Conservation (phyloP, 1,140 invertebrate genomes). For the Littorina saxatilis region DNA sequence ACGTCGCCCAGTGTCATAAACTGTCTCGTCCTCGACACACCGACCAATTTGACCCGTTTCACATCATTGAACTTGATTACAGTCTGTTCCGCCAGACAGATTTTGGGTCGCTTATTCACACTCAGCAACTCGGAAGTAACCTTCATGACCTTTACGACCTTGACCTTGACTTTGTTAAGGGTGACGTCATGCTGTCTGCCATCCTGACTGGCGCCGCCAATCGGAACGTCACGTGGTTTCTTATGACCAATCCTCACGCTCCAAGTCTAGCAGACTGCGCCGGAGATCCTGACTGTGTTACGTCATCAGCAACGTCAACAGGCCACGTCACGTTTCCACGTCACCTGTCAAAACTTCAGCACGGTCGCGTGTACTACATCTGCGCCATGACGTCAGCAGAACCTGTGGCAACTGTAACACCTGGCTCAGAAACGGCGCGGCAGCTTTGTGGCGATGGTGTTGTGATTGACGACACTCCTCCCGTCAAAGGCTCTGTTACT, state of each 20-base stretch:
- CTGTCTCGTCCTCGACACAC: not conserved
- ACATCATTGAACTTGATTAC: constrained; percentile 29
- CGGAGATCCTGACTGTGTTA: not conserved
- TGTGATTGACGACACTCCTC: constrained; percentile 47
- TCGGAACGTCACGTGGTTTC: constrained; percentile 44
- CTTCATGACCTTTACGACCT: constrained; percentile 31
- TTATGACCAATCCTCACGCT: constrained; percentile 29
- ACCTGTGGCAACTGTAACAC: too few species aligned
- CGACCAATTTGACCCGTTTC: not conserved
- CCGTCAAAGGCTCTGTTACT: constrained; percentile 41
- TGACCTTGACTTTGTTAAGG: constrained; percentile 42
- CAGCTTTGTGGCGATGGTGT: constrained; percentile 52
- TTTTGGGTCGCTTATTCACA: not conserved
- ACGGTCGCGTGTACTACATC: constrained; percentile 1
- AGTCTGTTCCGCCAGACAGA: not conserved
- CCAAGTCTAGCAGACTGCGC: constrained; percentile 1
- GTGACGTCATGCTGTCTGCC: constrained; percentile 24
- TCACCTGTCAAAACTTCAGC: not conserved
- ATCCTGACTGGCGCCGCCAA: constrained; percentile 20
- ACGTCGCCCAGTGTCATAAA: not conserved
- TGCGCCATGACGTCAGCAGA: not conserved
- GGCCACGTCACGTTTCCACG: not conserved
- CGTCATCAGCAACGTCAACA: not conserved
- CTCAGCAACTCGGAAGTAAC: constrained; percentile 35
- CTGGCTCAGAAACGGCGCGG: not conserved